phyloP scores from a whole-genome alignment of 2,888 invertebrate genomes.

The Mythimna lalbum region DNA sequence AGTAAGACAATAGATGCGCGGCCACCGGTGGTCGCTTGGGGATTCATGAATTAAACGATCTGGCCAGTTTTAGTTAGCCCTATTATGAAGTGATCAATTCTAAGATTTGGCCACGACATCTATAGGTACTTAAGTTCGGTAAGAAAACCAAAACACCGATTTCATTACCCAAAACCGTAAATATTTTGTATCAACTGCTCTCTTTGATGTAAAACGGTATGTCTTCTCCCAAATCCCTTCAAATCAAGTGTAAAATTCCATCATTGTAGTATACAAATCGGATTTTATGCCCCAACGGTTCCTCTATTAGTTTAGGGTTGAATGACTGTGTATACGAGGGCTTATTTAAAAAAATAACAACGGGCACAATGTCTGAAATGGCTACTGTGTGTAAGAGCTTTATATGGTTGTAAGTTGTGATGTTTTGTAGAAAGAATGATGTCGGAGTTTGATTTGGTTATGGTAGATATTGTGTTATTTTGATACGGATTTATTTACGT shows the following conservation, averaged over 20 bases:
- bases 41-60: no score
- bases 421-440: constrained; percentile 3
- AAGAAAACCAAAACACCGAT: not conserved
- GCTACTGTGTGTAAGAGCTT: constrained; percentile 46
- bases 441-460: not conserved
- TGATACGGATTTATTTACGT: no score
- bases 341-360: constrained; percentile 49
- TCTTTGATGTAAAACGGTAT: constrained; percentile 42
- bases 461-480: not conserved
- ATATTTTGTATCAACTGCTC: constrained; percentile 33
- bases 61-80: no score
- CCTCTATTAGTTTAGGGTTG: constrained; percentile 44
- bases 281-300: constrained; percentile 39
- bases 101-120: no score
- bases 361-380: constrained; percentile 4
- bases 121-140: not conserved
- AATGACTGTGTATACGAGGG: constrained; percentile 28
- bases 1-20: no score
- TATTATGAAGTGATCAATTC: no score
- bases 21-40: no score
- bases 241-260: constrained; percentile 68
- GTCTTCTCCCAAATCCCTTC: constrained; percentile 27
- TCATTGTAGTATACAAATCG: constrained; percentile 60
- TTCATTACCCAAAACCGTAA: constrained; percentile 12
- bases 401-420: constrained; percentile 11